These are phyloP conservation scores for Orcinus orca DNA, from an alignment of 2,113 vertebrate genomes.

Conservation along the genomic window DNA sequence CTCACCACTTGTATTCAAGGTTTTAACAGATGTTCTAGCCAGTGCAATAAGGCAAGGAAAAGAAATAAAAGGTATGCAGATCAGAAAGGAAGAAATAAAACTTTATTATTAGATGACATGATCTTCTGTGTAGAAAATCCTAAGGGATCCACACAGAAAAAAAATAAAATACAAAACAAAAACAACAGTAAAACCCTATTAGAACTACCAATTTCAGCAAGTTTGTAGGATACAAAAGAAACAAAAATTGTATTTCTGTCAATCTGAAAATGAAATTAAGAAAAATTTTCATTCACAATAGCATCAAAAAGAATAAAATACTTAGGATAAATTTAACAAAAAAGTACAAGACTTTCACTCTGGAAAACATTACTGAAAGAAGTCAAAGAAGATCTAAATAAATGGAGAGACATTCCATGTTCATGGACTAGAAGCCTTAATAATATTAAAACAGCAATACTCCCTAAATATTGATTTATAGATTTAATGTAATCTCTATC, in stretches of 20 bases:
- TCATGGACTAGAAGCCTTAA: background rate
- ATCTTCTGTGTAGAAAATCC: background rate
- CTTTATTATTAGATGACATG: background rate
- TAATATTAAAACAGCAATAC: background rate
- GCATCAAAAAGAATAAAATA: constrained; percentile 21
- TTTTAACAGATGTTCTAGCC: background rate
- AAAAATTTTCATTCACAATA: background rate
- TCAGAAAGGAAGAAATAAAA: background rate
- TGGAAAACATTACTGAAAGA: background rate
- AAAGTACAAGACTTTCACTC: background rate
- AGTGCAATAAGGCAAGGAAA: background rate
- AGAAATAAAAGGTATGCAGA: background rate
- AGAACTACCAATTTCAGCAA: background rate
- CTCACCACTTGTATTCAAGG: background rate
- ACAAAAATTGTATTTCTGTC: background rate
- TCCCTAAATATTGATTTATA: background rate
- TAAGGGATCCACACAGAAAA: background rate
- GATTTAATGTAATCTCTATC: background rate
- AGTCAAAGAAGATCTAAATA: background rate
- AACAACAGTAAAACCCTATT: background rate
- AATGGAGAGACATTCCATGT: background rate
- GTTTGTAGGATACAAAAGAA: background rate
- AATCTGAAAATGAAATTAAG: background rate
- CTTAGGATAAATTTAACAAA: background rate
- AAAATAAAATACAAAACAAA: background rate